phyloP scores from a whole-genome alignment of 2,113 vertebrate genomes.

The Kryptolebias marmoratus region DNA sequence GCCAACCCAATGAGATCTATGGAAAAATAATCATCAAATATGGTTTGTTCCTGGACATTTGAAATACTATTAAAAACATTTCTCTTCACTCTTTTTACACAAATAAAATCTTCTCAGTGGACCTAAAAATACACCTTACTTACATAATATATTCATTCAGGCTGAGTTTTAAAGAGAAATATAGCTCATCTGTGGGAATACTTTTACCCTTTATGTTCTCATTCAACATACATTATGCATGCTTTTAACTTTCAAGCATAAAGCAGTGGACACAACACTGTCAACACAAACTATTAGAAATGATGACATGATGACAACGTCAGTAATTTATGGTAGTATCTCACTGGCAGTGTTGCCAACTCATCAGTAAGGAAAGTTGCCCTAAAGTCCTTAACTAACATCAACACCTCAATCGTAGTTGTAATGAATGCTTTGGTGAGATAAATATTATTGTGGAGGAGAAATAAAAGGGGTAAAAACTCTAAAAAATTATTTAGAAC shows the following conservation, averaged over 20 bases:
- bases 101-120: slow-evolving; percentile 36
- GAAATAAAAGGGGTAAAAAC: too few species aligned
- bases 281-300: not conserved
- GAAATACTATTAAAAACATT: slow-evolving; percentile 2
- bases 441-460: too few species aligned
- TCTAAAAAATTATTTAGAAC: too few species aligned
- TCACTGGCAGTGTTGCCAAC: too few species aligned
- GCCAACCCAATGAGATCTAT: slow-evolving; percentile 11
- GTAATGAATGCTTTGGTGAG: too few species aligned
- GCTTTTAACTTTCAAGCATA: not conserved
- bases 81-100: not conserved
- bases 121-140: not conserved
- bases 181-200: slow-evolving; percentile 38
- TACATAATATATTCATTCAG: slow-evolving; percentile 26
- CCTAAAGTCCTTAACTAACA: too few species aligned
- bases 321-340: too few species aligned
- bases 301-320: too few species aligned
- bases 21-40: slow-evolving; percentile 15
- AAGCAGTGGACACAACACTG: not conserved
- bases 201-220: too few species aligned
- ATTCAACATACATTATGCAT: too few species aligned
- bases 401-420: too few species aligned
- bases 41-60: slow-evolving; percentile 16
- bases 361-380: too few species aligned
- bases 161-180: slow-evolving; percentile 46